phyloP scores from a whole-genome alignment of 2,888 invertebrate genomes.

The Gisinianus flammeolus region DNA sequence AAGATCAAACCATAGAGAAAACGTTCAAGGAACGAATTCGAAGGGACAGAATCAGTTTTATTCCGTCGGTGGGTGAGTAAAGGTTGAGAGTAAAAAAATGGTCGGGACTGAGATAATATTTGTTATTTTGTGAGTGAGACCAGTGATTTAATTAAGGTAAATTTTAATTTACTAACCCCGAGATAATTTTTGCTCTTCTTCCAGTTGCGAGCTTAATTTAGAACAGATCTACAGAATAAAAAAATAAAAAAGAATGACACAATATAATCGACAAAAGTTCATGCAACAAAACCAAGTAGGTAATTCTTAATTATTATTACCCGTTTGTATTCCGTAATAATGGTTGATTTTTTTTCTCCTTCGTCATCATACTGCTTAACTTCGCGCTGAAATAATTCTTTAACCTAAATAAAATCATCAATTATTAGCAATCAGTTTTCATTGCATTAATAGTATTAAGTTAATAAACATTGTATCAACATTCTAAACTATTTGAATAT shows the following conservation, averaged over 20 bases:
- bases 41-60: too few species aligned
- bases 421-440: too few species aligned
- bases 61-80: too few species aligned
- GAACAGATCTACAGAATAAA: constrained; percentile 63
- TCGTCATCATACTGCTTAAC: constrained; percentile 76
- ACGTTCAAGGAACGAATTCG: too few species aligned
- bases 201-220: constrained; percentile 65
- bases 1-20: too few species aligned
- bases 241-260: neutral
- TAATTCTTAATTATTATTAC: too few species aligned
- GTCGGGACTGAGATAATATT: too few species aligned
- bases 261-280: neutral
- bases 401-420: constrained; percentile 65
- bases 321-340: constrained; percentile 90
- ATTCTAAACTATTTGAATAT: neutral
- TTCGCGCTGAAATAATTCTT: constrained; percentile 78
- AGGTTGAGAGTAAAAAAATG: too few species aligned
- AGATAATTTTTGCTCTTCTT: constrained; percentile 52
- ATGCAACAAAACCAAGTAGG: neutral
- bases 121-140: too few species aligned
- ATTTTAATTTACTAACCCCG: too few species aligned
- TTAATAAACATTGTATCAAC: neutral
- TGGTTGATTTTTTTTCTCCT: constrained; percentile 75
- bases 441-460: too few species aligned
- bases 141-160: too few species aligned